A percentile compares a stretch with the other conserved stretches of the same genome.
phyloP scores from a whole-genome alignment of 2,888 invertebrate species.

The Eilema griseolum region DNA sequence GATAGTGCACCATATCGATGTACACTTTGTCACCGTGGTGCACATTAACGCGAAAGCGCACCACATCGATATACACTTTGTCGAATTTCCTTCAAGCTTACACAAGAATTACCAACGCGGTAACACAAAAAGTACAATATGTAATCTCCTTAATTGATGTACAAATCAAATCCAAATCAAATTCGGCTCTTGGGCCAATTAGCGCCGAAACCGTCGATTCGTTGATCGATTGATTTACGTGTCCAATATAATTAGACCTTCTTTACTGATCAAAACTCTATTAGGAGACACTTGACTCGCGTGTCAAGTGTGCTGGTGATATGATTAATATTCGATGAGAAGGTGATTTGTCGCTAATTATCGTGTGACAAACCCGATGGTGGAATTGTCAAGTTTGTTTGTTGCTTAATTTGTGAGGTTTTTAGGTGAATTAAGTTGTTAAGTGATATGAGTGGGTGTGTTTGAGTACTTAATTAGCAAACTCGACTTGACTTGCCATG shows the following conservation, averaged over 20 bases:
- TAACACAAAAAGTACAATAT: conserved; percentile 3
- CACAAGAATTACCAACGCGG: neutral
- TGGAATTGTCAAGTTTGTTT: conserved; percentile 17
- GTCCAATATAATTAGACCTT: conserved; percentile 47
- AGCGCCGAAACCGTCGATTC: conserved; percentile 44
- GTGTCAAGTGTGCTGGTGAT: conserved; percentile 34
- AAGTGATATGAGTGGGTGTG: neutral
- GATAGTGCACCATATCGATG: too few relatives aligned
- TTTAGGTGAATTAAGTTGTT: neutral
- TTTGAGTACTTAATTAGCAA: neutral
- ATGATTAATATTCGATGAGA: conserved; percentile 51
- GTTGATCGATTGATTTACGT: conserved; percentile 56
- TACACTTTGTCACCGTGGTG: too few relatives aligned
- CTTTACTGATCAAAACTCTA: conserved; percentile 29
- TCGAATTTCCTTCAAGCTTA: neutral
- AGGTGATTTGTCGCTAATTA: conserved; percentile 47
- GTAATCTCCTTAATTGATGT: conserved; percentile 29
- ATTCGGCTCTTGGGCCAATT: conserved; percentile 54
- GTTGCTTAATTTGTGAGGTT: neutral
- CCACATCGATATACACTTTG: too few relatives aligned
- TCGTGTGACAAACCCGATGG: conserved; percentile 36
- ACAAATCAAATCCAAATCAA: conserved; percentile 53
- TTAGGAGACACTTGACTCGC: neutral
- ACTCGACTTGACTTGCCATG: neutral
- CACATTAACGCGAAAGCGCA: too few relatives aligned